Evolutionary conservation across 2,888 invertebrate genomes (phyloP).

Genomic region (Macrophya alboannulata): DNA sequence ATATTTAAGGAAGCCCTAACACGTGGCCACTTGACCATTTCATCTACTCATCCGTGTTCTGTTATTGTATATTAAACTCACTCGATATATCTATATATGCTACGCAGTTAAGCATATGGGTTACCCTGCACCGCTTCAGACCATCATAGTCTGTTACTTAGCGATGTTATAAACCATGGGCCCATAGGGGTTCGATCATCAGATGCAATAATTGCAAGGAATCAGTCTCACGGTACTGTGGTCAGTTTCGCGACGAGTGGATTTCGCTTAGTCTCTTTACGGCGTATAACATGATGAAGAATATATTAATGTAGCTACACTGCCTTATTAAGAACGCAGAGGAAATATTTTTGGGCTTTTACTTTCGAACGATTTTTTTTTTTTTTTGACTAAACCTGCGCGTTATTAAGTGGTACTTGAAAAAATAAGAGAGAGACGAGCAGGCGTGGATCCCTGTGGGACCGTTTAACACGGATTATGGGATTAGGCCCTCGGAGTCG

Average conservation of each 20-base stretch:
- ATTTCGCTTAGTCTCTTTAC: background rate
- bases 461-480: slow-evolving; percentile 54
- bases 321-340: too few relatives aligned
- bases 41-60: slow-evolving; percentile 22
- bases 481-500: slow-evolving; percentile 43
- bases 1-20: background rate
- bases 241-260: background rate
- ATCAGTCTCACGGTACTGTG: background rate
- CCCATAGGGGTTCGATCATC: slow-evolving; percentile 13
- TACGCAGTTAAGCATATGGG: slow-evolving; percentile 56
- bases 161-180: background rate
- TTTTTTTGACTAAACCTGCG: background rate
- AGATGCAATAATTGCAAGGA: background rate
- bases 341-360: background rate
- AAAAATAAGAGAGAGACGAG: slow-evolving; percentile 32
- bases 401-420: slow-evolving; percentile 35
- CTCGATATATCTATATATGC: background rate
- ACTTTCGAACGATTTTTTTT: background rate
- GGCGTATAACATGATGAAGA: too few relatives aligned
- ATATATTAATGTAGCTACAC: too few relatives aligned
- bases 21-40: slow-evolving; percentile 49
- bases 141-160: background rate
- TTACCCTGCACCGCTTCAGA: slow-evolving; percentile 35
- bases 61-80: slow-evolving; percentile 34
- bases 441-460: slow-evolving; percentile 36